phyloP scores from a whole-genome alignment of 1,140 invertebrate genomes.

The Brachionus koreanus region DNA sequence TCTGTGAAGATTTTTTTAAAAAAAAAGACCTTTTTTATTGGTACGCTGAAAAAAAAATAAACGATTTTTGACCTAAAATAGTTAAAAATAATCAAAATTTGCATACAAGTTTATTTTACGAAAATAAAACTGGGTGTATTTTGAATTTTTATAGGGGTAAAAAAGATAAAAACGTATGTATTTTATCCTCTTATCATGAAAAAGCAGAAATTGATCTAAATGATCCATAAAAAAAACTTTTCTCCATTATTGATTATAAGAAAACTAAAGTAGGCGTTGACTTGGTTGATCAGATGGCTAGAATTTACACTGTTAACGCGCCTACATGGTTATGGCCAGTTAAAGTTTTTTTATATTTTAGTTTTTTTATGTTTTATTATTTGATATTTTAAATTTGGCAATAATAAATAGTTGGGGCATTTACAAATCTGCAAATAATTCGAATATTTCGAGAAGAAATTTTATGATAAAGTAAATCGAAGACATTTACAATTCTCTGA shows the following conservation, averaged over 20 bases:
- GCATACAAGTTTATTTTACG: neutral
- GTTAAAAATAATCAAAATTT: neutral
- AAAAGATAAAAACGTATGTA: neutral
- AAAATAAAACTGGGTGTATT: no score
- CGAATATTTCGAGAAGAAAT: no score
- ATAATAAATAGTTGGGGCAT: neutral
- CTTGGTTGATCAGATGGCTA: neutral
- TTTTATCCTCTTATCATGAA: neutral
- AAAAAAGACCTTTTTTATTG: neutral
- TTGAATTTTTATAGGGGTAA: neutral
- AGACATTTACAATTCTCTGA: no score
- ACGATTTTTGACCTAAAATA: neutral
- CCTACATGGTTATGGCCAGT: neutral
- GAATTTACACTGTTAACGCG: neutral
- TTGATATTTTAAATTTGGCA: neutral
- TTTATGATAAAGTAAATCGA: no score
- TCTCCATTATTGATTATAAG: neutral
- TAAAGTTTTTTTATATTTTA: no score
- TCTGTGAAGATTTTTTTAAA: neutral
- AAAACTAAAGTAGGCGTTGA: neutral
- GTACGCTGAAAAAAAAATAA: neutral
- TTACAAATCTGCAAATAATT: no score
- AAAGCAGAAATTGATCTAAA: neutral
- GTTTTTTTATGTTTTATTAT: no score
- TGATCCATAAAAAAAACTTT: neutral